A percentile compares a stretch with the other conserved stretches of the same genome.
phyloP scores from a whole-genome alignment of 2,888 invertebrate genomes.

The Melangyna quadrimaculata region DNA sequence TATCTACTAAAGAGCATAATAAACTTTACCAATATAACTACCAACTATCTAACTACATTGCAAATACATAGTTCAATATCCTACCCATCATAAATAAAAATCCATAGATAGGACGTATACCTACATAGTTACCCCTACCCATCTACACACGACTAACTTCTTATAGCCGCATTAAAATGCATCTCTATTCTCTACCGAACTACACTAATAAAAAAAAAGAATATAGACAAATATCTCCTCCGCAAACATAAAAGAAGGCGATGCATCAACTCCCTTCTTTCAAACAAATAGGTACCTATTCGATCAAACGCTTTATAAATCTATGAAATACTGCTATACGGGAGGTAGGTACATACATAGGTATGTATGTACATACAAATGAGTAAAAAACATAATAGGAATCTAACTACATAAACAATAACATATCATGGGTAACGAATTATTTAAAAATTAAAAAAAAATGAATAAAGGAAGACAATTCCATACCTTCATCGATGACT shows the following conservation, averaged over 20 bases:
- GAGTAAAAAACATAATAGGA: neutral
- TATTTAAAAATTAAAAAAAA: slow-evolving; percentile 28
- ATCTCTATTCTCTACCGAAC: neutral
- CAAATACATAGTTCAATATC: slow-evolving; percentile 25
- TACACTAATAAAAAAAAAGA: neutral
- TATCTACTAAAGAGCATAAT: too few relatives aligned
- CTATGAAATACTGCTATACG: slow-evolving; percentile 54
- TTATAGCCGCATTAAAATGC: slow-evolving; percentile 44
- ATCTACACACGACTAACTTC: neutral
- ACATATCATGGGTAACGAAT: slow-evolving; percentile 11
- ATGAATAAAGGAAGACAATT: slow-evolving; percentile 31
- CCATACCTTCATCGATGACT: slow-evolving; percentile 16
- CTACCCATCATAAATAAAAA: slow-evolving; percentile 14
- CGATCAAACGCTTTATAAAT: slow-evolving; percentile 50
- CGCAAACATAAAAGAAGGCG: slow-evolving; percentile 13
- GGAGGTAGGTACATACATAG: neutral
- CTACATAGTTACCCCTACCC: neutral
- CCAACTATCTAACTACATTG: too few relatives aligned
- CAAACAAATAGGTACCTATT: slow-evolving; percentile 10
- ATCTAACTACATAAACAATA: neutral
- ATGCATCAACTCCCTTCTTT: neutral
- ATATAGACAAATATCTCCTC: slow-evolving; percentile 6
- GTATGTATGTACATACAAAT: neutral
- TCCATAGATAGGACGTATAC: neutral
- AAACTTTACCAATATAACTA: too few relatives aligned